These are phyloP conservation scores for Typhlomys cinereus DNA, from an alignment of 2,113 vertebrate species.

Conservation along the genomic window DNA sequence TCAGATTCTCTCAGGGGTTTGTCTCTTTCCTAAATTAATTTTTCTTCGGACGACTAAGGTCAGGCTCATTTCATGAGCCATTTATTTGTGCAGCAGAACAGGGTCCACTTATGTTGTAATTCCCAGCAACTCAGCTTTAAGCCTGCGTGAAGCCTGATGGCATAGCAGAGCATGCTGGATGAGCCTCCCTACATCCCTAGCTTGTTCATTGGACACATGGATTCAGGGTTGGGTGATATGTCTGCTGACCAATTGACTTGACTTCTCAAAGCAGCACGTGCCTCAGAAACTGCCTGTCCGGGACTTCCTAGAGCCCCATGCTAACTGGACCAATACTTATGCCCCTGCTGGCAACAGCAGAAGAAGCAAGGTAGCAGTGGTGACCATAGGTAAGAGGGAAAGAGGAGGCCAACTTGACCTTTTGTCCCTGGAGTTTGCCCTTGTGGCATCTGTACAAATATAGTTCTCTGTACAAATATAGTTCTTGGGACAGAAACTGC, in stretches of 20 bases:
- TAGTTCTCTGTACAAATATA: neutral
- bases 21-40: fast-evolving
- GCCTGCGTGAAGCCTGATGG: neutral
- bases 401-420: neutral
- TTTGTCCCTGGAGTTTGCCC: neutral
- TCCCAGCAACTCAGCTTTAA: neutral
- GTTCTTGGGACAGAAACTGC: neutral
- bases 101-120: neutral
- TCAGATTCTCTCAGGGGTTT: neutral
- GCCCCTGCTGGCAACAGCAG: neutral
- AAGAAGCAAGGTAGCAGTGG: neutral
- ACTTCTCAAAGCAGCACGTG: neutral
- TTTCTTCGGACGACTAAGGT: neutral
- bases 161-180: neutral
- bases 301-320: neutral
- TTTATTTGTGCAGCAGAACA: neutral
- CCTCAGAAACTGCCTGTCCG: neutral
- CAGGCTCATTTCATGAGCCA: neutral
- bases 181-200: neutral
- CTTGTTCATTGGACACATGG: fast-evolving
- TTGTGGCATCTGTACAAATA: neutral
- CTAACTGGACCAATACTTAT: neutral
- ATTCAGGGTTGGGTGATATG: fast-evolving
- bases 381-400: neutral
- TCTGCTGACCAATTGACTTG: neutral